A percentile compares a stretch with the other conserved stretches of the same genome.
Conservation (phyloP, 2,797 vertebrate species). For the Dipus sagitta region DNA sequence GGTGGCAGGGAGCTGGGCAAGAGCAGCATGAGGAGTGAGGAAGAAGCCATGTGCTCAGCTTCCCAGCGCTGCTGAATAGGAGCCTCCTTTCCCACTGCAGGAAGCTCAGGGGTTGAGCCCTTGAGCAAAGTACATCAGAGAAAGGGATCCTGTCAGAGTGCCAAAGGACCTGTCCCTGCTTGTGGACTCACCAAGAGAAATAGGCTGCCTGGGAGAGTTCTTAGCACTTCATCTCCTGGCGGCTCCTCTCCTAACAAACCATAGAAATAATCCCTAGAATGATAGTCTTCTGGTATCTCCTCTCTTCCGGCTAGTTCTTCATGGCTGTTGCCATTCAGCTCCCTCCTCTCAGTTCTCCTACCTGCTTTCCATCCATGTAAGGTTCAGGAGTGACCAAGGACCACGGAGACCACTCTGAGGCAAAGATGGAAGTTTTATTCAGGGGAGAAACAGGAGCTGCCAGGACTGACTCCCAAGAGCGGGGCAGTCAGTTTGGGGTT, state of each 20-base stretch:
- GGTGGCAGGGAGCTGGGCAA: background rate
- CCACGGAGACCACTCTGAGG: too few relatives aligned
- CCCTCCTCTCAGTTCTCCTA: accelerated
- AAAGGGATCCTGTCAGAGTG: background rate
- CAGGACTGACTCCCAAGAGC: too few relatives aligned
- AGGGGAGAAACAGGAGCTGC: too few relatives aligned
- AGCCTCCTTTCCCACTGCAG: background rate
- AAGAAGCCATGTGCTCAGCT: background rate
- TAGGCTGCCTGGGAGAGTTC: background rate
- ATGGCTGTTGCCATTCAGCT: background rate
- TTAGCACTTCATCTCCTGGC: accelerated
- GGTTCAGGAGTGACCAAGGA: too few relatives aligned
- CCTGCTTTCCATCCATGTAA: background rate
- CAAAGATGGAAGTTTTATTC: too few relatives aligned
- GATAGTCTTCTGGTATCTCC: background rate
- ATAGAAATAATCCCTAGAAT: too few relatives aligned
- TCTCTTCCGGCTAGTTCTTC: background rate
- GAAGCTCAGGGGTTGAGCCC: background rate
- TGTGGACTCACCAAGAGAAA: background rate
- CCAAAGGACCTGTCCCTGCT: background rate
- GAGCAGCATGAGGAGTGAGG: background rate
- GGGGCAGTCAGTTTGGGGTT: too few relatives aligned
- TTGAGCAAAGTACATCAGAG: background rate
- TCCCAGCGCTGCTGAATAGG: background rate
- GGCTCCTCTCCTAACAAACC: too few relatives aligned